Evolutionary conservation across 2,888 invertebrate genomes (phyloP), one percentile per base, ranked within the genome.

Genomic region (Mechanitis messenoides): DNA sequence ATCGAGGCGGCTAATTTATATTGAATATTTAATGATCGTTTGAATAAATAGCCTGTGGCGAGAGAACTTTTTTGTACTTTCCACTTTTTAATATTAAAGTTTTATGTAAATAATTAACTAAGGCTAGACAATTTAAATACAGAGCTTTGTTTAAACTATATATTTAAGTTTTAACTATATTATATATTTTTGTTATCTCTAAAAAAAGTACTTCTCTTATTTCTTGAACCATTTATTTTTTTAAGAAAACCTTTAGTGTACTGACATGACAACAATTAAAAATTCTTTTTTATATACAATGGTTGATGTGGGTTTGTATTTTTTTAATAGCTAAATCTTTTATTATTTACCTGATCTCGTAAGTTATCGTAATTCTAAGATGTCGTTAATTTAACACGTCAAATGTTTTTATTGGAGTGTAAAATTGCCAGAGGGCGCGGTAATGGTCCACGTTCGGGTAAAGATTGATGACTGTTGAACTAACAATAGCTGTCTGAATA

Each of bases 1-100:
- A 84, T 84, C 81, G 86, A 75, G 78, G 77, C 74, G 83, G 85
- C 84, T 87, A 87, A 87, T 87, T 87, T 87, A 87, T 87, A 79
- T 81, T 88, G 88, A 87, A 88, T 88, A 88, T 88, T 87, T 87
- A 88, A 87, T 85, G 86, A 85, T 87, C 87, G 85, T 87, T 87
- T 86, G 87, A 87, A 87, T 87, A 87, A 86, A 86, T 85, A 84
- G 85, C 83, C 73, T 71, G 78, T 78, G 78, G 83, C 78, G 79
- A 42, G 42, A 11, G 9, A 42, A 42, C 42, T 42, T 9, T 9
- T 42, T 42, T 42, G 35, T 35, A 6, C 4, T 6, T 1, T 3
- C 35, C 35, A 35, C 6, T 20, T 20, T 35, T 35, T 35, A 3
- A 35, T 35, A 35, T 6, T 35, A 35, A 1, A 35, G 35, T 20